phyloP scores from a whole-genome alignment of 2,113 vertebrate species.

The Motacilla alba region DNA sequence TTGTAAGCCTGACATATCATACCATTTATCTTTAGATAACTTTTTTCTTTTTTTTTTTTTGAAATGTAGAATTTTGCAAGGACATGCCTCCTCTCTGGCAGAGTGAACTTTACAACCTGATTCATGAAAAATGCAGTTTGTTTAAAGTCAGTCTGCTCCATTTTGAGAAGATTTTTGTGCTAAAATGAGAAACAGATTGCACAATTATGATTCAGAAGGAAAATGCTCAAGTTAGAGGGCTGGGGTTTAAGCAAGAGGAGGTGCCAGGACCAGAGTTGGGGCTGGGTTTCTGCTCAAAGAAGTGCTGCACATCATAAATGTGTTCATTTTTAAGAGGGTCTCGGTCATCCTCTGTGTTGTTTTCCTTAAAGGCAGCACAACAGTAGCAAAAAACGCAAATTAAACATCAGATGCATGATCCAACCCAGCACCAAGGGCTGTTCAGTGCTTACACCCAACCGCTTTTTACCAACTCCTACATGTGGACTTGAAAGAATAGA shows the following conservation, averaged over 20 bases:
- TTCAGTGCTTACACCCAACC: not conserved
- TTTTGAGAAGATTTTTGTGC: conserved; percentile 68
- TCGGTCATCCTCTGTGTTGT: conserved; percentile 49
- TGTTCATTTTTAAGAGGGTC: conserved; percentile 38
- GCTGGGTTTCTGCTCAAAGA: conserved; percentile 39
- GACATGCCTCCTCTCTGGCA: conserved; percentile 28
- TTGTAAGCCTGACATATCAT: conserved; percentile 24
- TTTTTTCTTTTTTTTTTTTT: not conserved
- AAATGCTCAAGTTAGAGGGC: conserved; percentile 66
- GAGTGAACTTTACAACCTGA: conserved; percentile 64
- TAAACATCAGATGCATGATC: not conserved
- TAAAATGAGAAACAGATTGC: conserved; percentile 73
- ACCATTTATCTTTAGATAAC: not conserved
- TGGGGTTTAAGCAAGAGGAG: conserved; percentile 43
- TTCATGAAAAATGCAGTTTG: conserved; percentile 66
- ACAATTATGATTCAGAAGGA: conserved; percentile 68
- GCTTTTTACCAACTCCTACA: not conserved
- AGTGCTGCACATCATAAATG: conserved; percentile 16
- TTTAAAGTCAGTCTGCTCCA: conserved; percentile 69
- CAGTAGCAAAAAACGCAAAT: conserved; percentile 8
- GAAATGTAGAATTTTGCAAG: conserved; percentile 34
- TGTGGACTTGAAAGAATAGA: not conserved
- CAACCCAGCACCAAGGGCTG: not conserved
- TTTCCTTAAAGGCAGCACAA: conserved; percentile 44
- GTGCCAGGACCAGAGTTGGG: not conserved